Conservation (phyloP, 2,797 vertebrate species). For the Silurus aristotelis region DNA sequence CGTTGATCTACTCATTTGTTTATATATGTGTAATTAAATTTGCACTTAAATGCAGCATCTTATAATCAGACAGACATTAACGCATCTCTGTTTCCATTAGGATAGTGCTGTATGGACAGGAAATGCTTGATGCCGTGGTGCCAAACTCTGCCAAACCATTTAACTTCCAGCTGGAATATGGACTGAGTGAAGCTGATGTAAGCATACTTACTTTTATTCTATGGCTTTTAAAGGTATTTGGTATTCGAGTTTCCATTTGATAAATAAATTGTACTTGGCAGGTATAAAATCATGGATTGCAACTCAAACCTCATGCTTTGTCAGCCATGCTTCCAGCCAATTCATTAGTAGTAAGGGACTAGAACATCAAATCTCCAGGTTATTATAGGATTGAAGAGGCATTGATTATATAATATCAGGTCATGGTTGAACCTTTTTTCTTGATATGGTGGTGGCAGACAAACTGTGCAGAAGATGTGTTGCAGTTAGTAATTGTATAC, state of each 20-base stretch:
- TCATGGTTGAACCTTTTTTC: not conserved
- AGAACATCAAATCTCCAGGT: too few relatives aligned
- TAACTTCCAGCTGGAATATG: constrained; percentile 70
- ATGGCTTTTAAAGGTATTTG: not conserved
- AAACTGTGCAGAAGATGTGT: not conserved
- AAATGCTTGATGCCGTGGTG: constrained; percentile 66
- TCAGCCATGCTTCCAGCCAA: not conserved
- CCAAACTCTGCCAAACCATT: constrained; percentile 73
- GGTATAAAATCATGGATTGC: not conserved
- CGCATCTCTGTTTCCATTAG: constrained; percentile 47
- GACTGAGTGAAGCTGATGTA: constrained; percentile 64
- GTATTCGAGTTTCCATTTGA: not conserved
- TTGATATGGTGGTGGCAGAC: not conserved
- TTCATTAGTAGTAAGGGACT: not conserved
- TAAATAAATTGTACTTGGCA: not conserved
- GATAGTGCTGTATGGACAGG: constrained; percentile 75
- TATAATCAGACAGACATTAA: not conserved
- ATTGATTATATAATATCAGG: not conserved
- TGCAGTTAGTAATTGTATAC: not conserved
- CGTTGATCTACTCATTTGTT: not conserved
- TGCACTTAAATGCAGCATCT: not conserved
- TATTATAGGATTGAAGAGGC: not conserved
- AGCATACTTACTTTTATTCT: constrained; percentile 1
- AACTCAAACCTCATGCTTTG: not conserved
- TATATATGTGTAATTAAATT: not conserved